Percentiles rank a stretch among this genome's conserved stretches.
These are phyloP conservation scores for Cydia amplana DNA, from an alignment of 1,140 invertebrate species.

Conservation along the genomic window DNA sequence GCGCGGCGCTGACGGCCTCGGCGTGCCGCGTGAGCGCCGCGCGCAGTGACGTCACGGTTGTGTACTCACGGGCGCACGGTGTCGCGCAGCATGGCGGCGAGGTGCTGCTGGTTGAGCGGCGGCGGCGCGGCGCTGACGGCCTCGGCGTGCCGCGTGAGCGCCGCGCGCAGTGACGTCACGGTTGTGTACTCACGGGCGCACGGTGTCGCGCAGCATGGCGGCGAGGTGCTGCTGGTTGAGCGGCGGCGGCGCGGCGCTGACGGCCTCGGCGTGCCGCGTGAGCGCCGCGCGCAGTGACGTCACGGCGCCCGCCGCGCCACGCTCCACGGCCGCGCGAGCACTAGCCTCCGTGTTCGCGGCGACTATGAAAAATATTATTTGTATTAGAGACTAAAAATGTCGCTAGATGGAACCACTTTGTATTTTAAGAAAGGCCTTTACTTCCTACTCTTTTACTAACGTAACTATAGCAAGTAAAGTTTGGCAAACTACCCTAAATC, in stretches of 20 bases:
- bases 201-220: slow-evolving; percentile 48
- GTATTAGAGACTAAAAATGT: not conserved
- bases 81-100: slow-evolving; percentile 45
- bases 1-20: not conserved
- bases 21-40: too few species aligned
- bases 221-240: slow-evolving; percentile 40
- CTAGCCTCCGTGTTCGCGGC: slow-evolving; percentile 54
- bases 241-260: slow-evolving; percentile 42
- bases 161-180: slow-evolving; percentile 37
- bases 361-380: slow-evolving; percentile 39
- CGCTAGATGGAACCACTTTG: too few species aligned
- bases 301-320: slow-evolving; percentile 50
- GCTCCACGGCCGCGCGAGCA: slow-evolving; percentile 58
- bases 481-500: too few species aligned
- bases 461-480: too few species aligned
- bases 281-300: slow-evolving; percentile 49
- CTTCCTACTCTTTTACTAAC: too few species aligned
- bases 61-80: not conserved
- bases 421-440: too few species aligned
- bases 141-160: slow-evolving; percentile 52
- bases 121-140: slow-evolving; percentile 43
- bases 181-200: slow-evolving; percentile 43
- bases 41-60: slow-evolving; percentile 8
- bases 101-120: slow-evolving; percentile 39
- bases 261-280: slow-evolving; percentile 51